Base-by-base conservation (phyloP, 2,113 vertebrate genomes). In the Hyperopisus bebe region DNA sequence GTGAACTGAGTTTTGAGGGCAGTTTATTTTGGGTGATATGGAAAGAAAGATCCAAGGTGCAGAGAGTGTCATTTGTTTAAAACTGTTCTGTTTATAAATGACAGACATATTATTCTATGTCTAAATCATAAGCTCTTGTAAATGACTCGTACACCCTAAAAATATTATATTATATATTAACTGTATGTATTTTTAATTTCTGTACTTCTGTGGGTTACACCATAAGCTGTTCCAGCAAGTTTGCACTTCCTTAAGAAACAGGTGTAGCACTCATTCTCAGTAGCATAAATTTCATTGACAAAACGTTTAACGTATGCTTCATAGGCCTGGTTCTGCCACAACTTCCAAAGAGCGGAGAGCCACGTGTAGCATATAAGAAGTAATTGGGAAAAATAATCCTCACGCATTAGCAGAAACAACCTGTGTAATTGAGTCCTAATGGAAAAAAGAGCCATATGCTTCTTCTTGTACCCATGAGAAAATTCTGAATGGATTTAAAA, bases 401-500 rank as follows among this genome's bases (percentile, higher is more conserved):
- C 83, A 48, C 6, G 11, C 24, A 47, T 86, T 47, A 27, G 44
- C 42, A 86, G 83, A 86, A 86, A 86, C n/a, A 92, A 93, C 92
- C 94, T 94, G 91, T 91, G 94, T 94, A 50, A 50, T 50, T 27
- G 44, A 86, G 24, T 80, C 74, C 74, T 80, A 80, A 80, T 80
- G 74, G 15, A 80, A 80, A 80, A 48, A 48, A 48, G 31, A 55
- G 35, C 5, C 35, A 19, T 58, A 17, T 55, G 50, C 48, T 87
- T 17, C 31, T 80, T 87, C 46, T 55, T 55, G 17, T 42, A 31
- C 50, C 31, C 51, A 87, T 51, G 86, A 87, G 87, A 88, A 62
- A 88, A 88, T 88, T 88, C 86, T 90, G 91, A 90, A 91, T 92
- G 82, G 91, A 92, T 93, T 94, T 91, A 93, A 93, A 91, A 92